Evolutionary conservation across 2,113 vertebrate genomes (phyloP).

Genomic region (Pomatorhinus ruficollis): DNA sequence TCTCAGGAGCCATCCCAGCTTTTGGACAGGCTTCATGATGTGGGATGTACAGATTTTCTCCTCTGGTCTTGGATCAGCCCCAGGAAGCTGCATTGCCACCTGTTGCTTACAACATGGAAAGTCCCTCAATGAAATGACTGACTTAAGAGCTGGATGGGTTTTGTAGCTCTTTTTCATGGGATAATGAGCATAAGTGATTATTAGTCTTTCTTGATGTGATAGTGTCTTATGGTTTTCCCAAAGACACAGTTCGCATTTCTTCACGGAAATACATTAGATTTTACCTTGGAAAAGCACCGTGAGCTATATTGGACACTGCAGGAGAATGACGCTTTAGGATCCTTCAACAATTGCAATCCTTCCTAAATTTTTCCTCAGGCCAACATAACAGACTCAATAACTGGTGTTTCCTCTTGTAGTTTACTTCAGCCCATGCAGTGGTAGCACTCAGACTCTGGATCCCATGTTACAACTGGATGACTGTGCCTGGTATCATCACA

Average conservation of each 20-base stretch:
- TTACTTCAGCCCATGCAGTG: background rate
- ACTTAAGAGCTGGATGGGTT: background rate
- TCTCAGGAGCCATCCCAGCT: background rate
- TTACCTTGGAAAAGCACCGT: background rate
- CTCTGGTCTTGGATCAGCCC: background rate
- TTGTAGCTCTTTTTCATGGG: background rate
- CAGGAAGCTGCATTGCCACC: constrained; percentile 29
- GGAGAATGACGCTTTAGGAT: background rate
- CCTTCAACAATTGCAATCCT: background rate
- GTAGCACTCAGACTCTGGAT: background rate
- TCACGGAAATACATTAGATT: background rate
- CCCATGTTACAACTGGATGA: background rate
- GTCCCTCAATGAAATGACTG: constrained; percentile 40
- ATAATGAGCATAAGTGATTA: background rate
- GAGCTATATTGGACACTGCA: background rate
- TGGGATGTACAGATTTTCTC: background rate
- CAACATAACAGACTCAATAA: background rate
- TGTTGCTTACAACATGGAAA: constrained; percentile 55
- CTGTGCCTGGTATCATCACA: rapidly evolving
- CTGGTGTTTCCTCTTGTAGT: background rate
- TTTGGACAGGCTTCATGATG: background rate
- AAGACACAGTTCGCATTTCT: background rate
- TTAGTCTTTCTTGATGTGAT: background rate
- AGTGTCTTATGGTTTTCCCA: background rate
- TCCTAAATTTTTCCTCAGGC: background rate